Base-by-base conservation (phyloP, 2,888 invertebrate species). In the Tetrapedia diversipes region DNA sequence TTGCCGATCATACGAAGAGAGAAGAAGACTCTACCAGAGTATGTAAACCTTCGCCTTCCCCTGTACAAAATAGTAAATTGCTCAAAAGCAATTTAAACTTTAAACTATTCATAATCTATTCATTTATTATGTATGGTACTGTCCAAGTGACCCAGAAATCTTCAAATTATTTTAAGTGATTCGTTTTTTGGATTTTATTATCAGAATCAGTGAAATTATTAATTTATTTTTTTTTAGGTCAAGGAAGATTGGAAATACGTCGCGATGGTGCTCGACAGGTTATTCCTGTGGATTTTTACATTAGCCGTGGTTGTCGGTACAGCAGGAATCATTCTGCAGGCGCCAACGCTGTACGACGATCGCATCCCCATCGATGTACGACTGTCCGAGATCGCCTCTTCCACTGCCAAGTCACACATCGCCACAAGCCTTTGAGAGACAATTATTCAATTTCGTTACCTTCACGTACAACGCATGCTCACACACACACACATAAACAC, bases 211-310 rank as follows among this genome's bases (percentile, higher is more conserved):
- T 7, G 7, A 6, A 16, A 47, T 24, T 24, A 1, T 14, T 24
- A 14, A 47, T 24, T 2, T 47, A 24, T 6, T 24, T 19, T 51
- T 63, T 1, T 88, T 47, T 90, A 97, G 97, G 97, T 97, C 86
- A 97, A 97, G 93, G 98, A 98, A 93, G 98, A 99, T 94, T 99
- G 99, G 99, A 99, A 99, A 92, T 99, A 98, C 93, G 98, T 99
- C 86, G 98, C 98, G 80, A 98, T 98, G 97, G 98, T 99, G 84
- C 94, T 99, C 91, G 99, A 99, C 93, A 95, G 99, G 80, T 94
- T 99, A 89, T 99, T 99, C 93, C 94, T 99, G 88, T 98, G 98
- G 97, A 98, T 99, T 92, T 99, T 99, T 93, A 98, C 98, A 86
- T 94, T 98, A 90, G 98, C 98, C 60, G 98, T 98, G 89, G 94